Evolutionary conservation across 92 coral and sea anemone species (phyloP).

Genomic region (Metridium senile): DNA sequence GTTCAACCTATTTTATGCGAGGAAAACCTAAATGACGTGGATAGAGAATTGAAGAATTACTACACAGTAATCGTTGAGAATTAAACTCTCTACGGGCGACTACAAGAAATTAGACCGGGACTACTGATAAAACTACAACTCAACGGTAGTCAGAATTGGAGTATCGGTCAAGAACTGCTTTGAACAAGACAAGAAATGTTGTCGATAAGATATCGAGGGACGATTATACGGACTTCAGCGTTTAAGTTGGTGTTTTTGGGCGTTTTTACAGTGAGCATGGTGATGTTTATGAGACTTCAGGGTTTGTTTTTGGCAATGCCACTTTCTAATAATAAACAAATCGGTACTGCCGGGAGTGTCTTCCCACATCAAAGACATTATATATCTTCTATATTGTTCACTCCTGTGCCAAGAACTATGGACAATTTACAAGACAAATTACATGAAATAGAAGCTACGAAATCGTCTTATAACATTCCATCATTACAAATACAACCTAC

Average conservation of each 20-base stretch:
- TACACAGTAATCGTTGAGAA: not conserved
- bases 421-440: not conserved
- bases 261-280: slow-evolving; percentile 40
- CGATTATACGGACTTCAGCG: slow-evolving; percentile 65
- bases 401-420: not conserved
- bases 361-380: slow-evolving; percentile 19
- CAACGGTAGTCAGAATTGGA: too few species aligned
- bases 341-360: slow-evolving; percentile 1
- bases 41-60: not conserved
- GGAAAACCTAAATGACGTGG: not conserved
- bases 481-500: slow-evolving; percentile 9
- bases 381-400: slow-evolving; percentile 5
- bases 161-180: too few species aligned
- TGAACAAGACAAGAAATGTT: slow-evolving; percentile 45
- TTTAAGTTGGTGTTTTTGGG: slow-evolving; percentile 54
- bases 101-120: too few species aligned
- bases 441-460: not conserved
- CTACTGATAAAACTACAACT: too few species aligned
- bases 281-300: slow-evolving; percentile 45
- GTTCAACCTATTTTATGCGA: not conserved
- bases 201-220: slow-evolving; percentile 56
- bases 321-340: slow-evolving; percentile 20
- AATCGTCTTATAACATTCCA: slow-evolving; percentile 3
- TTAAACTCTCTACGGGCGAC: too few species aligned
- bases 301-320: slow-evolving; percentile 49